phyloP scores from a whole-genome alignment of 2,797 vertebrate species.

The Acipenser transmontanus region DNA sequence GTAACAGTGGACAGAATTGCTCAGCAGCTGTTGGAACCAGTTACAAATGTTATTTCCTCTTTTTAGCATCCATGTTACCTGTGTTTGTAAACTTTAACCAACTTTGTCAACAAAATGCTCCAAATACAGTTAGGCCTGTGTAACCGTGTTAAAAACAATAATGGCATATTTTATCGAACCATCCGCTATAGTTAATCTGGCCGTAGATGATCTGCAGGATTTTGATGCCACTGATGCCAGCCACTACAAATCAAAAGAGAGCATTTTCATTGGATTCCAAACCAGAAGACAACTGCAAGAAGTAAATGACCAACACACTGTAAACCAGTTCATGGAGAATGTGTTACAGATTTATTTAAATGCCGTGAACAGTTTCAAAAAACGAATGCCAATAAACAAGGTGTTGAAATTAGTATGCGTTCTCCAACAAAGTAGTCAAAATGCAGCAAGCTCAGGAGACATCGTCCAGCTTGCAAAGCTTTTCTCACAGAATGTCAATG shows the following conservation, averaged over 20 bases:
- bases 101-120: background rate
- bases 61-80: background rate
- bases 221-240: background rate
- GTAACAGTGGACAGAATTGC: background rate
- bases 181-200: background rate
- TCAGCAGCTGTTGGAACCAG: background rate
- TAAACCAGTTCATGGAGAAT: background rate
- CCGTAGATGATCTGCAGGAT: background rate
- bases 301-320: too few species aligned
- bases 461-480: too few species aligned
- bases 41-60: background rate
- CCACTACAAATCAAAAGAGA: too few species aligned
- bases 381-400: too few species aligned
- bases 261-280: background rate
- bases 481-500: too few species aligned
- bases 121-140: background rate
- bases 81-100: background rate
- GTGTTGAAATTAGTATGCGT: too few species aligned
- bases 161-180: background rate
- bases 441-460: too few species aligned
- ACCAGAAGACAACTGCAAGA: too few species aligned
- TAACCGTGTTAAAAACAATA: background rate
- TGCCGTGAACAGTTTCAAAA: too few species aligned
- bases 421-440: too few species aligned
- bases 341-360: too few species aligned